phyloP scores from a whole-genome alignment of 2,888 invertebrate genomes.

The Microplitis manilae region DNA sequence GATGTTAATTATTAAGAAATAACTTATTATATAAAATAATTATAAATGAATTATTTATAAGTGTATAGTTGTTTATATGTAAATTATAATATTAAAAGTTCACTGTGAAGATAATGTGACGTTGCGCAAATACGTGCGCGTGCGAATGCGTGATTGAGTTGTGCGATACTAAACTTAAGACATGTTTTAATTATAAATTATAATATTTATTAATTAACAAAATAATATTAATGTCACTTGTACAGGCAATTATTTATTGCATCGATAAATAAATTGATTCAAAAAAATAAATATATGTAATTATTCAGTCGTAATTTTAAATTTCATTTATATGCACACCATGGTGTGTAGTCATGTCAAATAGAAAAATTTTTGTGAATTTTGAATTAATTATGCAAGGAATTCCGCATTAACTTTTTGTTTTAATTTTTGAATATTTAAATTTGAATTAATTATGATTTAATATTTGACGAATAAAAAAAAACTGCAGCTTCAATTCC shows the following conservation, averaged over 20 bases:
- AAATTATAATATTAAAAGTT: constrained; percentile 42
- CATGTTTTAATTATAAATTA: constrained; percentile 13
- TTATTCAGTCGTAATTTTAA: no score
- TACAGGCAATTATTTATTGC: constrained; percentile 36
- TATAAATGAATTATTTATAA: constrained; percentile 41
- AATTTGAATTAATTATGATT: no score
- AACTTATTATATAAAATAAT: constrained; percentile 16
- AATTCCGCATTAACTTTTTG: no score
- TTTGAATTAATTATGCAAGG: no score
- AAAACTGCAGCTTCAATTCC: no score
- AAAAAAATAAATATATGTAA: constrained; percentile 2
- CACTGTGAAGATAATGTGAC: constrained; percentile 37
- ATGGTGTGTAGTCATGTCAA: no score
- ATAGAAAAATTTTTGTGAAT: no score
- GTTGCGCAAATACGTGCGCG: constrained; percentile 17
- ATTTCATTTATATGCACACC: no score
- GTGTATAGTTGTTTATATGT: constrained; percentile 48
- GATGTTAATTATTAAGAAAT: constrained; percentile 14
- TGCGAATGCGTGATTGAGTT: constrained; percentile 23
- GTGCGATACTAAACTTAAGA: constrained; percentile 2
- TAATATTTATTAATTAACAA: constrained; percentile 17
- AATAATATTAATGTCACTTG: constrained; percentile 13
- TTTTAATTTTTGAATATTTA: no score
- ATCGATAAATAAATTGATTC: constrained; percentile 44
- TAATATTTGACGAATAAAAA: no score